These are phyloP conservation scores for Desmophyllum pertusum DNA, from an alignment of 92 coral and sea anemone species.

Conservation along the genomic window DNA sequence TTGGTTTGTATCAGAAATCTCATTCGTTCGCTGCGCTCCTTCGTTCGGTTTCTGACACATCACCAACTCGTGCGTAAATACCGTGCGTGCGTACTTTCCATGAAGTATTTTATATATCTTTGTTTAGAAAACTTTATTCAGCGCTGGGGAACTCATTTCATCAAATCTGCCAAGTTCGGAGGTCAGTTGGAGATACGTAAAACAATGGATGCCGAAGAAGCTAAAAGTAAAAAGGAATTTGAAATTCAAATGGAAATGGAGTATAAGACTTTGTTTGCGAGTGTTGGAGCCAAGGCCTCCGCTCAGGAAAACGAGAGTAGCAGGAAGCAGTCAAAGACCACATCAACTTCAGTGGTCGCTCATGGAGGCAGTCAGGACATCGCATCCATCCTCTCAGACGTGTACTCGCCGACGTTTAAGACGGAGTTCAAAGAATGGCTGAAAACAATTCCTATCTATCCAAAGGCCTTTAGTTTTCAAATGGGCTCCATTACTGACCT, in stretches of 20 bases:
- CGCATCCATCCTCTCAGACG: constrained; percentile 34
- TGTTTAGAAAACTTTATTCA: constrained; percentile 37
- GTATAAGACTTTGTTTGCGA: constrained; percentile 39
- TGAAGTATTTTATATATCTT: too few relatives aligned
- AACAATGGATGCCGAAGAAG: constrained; percentile 22
- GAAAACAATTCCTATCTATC: constrained; percentile 43
- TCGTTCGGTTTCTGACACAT: too few relatives aligned
- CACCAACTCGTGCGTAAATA: too few relatives aligned
- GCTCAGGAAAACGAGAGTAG: neutral
- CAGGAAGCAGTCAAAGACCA: constrained; percentile 21
- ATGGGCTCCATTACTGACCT: constrained; percentile 27
- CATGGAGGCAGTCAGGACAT: constrained; percentile 37
- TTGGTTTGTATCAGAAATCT: too few relatives aligned
- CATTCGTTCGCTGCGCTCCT: too few relatives aligned
- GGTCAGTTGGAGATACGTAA: constrained; percentile 53
- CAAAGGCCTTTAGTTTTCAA: constrained; percentile 56
- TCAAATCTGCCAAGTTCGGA: constrained; percentile 50
- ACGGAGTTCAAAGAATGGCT: constrained; percentile 49
- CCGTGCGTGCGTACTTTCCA: too few relatives aligned
- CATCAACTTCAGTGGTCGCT: constrained; percentile 40
- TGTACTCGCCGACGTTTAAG: constrained; percentile 39
- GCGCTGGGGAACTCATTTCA: constrained; percentile 50
- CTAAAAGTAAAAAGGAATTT: constrained; percentile 22
- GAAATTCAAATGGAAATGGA: constrained; percentile 45
- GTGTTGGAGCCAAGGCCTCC: constrained; percentile 45